Evolutionary conservation across 2,113 vertebrate genomes (phyloP).

Genomic region (Zosterops borbonicus): DNA sequence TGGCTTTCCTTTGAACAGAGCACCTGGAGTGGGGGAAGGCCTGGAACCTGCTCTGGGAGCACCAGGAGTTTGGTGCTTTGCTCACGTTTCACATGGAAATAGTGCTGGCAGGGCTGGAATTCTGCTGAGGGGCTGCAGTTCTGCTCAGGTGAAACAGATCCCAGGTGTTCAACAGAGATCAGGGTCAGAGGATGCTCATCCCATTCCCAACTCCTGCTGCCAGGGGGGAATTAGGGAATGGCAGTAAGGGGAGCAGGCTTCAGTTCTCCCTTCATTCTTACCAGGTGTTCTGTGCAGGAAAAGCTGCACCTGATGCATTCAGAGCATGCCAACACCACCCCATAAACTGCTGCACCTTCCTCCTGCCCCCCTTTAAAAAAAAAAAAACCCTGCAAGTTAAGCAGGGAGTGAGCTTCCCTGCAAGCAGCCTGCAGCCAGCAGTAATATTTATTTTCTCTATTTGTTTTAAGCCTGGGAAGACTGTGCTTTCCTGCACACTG

Average conservation of each 20-base stretch:
- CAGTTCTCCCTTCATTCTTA: neutral
- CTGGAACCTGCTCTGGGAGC: neutral
- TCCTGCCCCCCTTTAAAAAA: neutral
- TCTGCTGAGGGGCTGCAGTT: neutral
- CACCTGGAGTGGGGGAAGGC: neutral
- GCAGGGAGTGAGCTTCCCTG: conserved; percentile 48
- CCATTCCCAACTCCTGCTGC: accelerated
- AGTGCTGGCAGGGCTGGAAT: neutral
- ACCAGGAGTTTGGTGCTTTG: accelerated
- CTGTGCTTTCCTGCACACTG: conserved; percentile 67
- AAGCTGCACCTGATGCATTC: neutral
- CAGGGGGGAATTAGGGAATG: neutral
- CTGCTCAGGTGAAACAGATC: neutral
- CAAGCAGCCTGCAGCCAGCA: conserved; percentile 70
- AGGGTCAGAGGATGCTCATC: neutral
- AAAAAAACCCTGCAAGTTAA: neutral
- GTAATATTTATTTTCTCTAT: conserved; percentile 75
- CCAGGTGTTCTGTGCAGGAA: neutral
- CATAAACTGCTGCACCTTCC: neutral
- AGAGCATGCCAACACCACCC: neutral
- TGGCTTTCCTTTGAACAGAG: neutral
- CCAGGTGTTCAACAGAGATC: neutral
- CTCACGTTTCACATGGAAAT: accelerated
- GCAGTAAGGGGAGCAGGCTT: neutral
- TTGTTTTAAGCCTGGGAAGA: conserved; percentile 73